phyloP scores from a whole-genome alignment of 1,140 invertebrate genomes.

The Ceratina calcarata region DNA sequence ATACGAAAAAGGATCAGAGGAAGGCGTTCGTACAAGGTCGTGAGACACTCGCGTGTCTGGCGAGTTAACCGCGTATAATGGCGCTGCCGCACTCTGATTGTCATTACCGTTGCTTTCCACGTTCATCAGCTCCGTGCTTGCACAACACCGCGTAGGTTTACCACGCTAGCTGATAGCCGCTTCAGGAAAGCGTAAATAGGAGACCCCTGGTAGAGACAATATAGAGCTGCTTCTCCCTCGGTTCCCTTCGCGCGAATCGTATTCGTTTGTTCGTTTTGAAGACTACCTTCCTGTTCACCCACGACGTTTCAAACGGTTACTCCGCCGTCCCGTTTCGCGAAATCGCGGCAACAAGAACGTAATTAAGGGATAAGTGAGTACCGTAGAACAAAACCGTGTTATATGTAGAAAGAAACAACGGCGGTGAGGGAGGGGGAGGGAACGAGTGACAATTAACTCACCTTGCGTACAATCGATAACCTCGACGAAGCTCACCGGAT shows the following conservation, averaged over 20 bases:
- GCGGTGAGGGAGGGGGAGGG: not conserved
- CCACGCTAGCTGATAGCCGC: slow-evolving; percentile 28
- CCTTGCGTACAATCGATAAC: slow-evolving; percentile 58
- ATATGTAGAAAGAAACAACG: not conserved
- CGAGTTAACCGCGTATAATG: slow-evolving; percentile 65
- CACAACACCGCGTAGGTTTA: slow-evolving; percentile 45
- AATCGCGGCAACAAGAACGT: slow-evolving; percentile 35
- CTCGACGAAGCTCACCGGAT: slow-evolving; percentile 37
- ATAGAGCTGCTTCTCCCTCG: slow-evolving; percentile 15
- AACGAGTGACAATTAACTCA: slow-evolving; percentile 56
- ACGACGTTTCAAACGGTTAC: slow-evolving; percentile 60
- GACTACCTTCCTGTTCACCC: slow-evolving; percentile 42
- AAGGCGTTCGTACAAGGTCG: slow-evolving; percentile 73
- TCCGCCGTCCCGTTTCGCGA: slow-evolving; percentile 40
- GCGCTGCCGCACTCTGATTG: slow-evolving; percentile 66
- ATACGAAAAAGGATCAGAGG: slow-evolving; percentile 30
- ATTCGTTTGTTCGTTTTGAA: slow-evolving; percentile 36
- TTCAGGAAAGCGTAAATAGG: slow-evolving; percentile 54
- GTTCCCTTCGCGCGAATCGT: slow-evolving; percentile 28
- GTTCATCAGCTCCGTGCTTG: slow-evolving; percentile 58
- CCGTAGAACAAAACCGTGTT: slow-evolving; percentile 35
- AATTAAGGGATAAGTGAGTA: slow-evolving; percentile 52
- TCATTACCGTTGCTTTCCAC: slow-evolving; percentile 71
- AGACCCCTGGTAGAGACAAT: slow-evolving; percentile 39
- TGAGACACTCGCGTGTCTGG: slow-evolving; percentile 66